Evolutionary conservation across 30 jellyfish, hydroid and myxozoan genomes (phyloP).

Genomic region (Hydractinia symbiolongicarpus): DNA sequence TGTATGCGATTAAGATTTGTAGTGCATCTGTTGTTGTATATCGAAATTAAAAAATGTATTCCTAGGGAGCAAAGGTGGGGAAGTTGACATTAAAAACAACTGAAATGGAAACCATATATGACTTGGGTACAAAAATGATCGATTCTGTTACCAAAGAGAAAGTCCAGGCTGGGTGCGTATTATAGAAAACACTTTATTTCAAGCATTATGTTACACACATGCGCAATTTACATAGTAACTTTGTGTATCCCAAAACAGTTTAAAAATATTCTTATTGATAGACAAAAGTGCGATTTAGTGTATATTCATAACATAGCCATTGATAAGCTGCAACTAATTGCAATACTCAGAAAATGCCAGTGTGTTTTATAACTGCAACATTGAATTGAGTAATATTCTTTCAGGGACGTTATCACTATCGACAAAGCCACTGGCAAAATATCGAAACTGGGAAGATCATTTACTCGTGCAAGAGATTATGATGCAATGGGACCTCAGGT

Average conservation of each 20-base stretch:
- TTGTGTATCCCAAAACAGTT: no score
- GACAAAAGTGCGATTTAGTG: not conserved
- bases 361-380: no score
- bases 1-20: not conserved
- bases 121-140: slow-evolving; percentile 94
- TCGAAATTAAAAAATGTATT: not conserved
- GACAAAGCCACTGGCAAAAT: slow-evolving; percentile 99
- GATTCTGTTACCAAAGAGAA: slow-evolving; percentile 96
- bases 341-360: no score
- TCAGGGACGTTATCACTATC: slow-evolving; percentile 94
- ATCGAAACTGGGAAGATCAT: slow-evolving; percentile 93
- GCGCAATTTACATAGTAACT: no score
- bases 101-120: slow-evolving; percentile 98
- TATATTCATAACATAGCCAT: not conserved
- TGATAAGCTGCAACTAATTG: not conserved
- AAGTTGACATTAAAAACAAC: slow-evolving; percentile 90
- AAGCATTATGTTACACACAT: no score
- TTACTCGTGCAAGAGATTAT: slow-evolving; percentile 90
- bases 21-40: not conserved
- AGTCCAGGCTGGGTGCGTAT: slow-evolving; percentile 93
- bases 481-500: slow-evolving; percentile 99
- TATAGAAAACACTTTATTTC: no score
- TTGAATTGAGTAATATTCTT: not conserved
- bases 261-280: not conserved
- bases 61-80: slow-evolving; percentile 96